These are phyloP conservation scores for Dendroctonus ponderosae DNA, from an alignment of 1,140 invertebrate species.

Conservation along the genomic window DNA sequence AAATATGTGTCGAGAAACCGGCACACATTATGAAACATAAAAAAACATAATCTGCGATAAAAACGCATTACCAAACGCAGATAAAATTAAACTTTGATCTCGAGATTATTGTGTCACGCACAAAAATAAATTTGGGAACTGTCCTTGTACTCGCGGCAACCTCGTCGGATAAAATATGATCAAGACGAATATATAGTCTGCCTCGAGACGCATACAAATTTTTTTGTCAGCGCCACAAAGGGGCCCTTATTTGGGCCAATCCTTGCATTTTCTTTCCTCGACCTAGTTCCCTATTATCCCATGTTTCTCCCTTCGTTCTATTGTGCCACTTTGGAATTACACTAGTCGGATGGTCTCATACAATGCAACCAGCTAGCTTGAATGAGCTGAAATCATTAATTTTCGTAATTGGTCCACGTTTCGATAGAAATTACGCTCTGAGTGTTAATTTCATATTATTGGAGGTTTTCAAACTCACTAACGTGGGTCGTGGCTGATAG, in stretches of 20 bases:
- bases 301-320: conserved; percentile 1
- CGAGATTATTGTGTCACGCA: not conserved
- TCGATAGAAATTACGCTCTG: too few species aligned
- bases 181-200: conserved; percentile 18
- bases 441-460: too few species aligned
- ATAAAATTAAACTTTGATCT: conserved; percentile 13
- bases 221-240: conserved; percentile 2
- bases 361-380: too few species aligned
- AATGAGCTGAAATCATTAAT: too few species aligned
- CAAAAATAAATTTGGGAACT: conserved; percentile 7
- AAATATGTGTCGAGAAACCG: too few species aligned
- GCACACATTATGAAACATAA: too few species aligned
- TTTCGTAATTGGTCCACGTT: too few species aligned
- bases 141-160: conserved; percentile 15
- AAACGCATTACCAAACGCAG: conserved; percentile 4
- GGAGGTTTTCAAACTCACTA: too few species aligned
- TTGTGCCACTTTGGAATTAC: not conserved
- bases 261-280: conserved; percentile 23
- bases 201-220: conserved; percentile 15
- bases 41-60: not conserved
- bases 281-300: conserved; percentile 20
- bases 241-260: conserved; percentile 18
- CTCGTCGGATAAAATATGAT: conserved; percentile 15
- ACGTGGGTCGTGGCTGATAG: too few species aligned
- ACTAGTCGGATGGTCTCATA: not conserved